A percentile compares a stretch with the other conserved stretches of the same genome.
These are phyloP conservation scores for Oceanites oceanicus DNA, from an alignment of 2,113 vertebrate species.

Conservation along the genomic window DNA sequence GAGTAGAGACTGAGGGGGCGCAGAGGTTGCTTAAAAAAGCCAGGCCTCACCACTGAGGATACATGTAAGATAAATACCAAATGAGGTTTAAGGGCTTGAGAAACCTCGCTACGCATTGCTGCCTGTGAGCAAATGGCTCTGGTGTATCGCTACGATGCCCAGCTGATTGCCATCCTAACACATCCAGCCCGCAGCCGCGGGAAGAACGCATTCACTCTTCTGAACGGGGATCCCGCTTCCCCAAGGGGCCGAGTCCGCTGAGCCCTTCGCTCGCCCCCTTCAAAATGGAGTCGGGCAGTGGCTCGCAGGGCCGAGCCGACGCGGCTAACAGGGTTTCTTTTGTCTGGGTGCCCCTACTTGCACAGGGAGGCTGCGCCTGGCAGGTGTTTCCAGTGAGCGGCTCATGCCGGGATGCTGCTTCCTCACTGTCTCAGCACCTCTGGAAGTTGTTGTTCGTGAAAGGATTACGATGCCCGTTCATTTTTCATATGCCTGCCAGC, in stretches of 20 bases:
- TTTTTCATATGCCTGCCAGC: constrained; percentile 26
- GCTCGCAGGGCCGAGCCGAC: background rate
- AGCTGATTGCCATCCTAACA: background rate
- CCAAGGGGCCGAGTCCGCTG: fast-evolving
- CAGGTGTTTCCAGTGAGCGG: background rate
- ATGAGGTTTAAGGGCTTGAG: background rate
- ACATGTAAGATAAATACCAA: background rate
- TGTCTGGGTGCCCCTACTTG: background rate
- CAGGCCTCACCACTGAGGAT: background rate
- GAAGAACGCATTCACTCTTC: background rate
- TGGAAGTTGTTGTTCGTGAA: background rate
- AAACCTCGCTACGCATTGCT: fast-evolving
- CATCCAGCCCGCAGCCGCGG: fast-evolving
- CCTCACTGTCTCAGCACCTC: background rate
- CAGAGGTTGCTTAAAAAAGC: background rate
- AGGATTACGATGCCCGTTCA: background rate
- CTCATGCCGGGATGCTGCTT: background rate
- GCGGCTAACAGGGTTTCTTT: background rate
- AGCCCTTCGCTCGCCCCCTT: fast-evolving
- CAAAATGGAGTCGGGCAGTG: background rate
- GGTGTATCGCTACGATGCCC: background rate
- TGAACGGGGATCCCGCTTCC: fast-evolving
- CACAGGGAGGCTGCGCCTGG: background rate
- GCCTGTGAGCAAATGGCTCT: background rate
- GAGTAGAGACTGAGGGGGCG: background rate